Base-by-base conservation (phyloP, 2,797 vertebrate species). In the Oophaga sylvatica region DNA sequence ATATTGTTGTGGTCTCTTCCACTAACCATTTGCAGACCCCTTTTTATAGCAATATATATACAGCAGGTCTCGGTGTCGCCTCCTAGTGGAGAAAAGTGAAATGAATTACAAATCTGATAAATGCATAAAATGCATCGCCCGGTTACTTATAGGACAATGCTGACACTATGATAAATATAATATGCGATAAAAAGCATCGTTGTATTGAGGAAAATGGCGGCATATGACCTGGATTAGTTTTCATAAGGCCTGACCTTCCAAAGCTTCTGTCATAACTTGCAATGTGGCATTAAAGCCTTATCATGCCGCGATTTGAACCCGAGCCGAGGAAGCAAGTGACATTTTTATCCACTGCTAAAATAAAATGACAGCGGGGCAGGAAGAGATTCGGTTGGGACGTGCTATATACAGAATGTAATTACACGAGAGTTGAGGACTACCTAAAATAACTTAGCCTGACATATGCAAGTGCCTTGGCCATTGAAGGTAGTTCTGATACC, bases 391-490 rank as follows among this genome's bases (percentile, higher is more conserved):
- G 84, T 67, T 22, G 65, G 48, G 68, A 62, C 59, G 48, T 83
- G 79, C 80, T 89, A 89, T 82, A 86, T 67, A 45, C 63, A 73
- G 87, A 78, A 10, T 35, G 68, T 86, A 89, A 89, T 85, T 89
- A 41, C 45, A 80, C 48, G 77, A 80, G 29, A 45, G 22, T 17
- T 17, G 35, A 76, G 20, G 63, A 45, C 73, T 85, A 29, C 83
- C 70, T 29, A 86, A 83, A 83, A 86, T 85, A 89, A 68, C 62
- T 57, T 16, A 80, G 35, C 26, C 68, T 62, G 73, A 62, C 62
- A 62, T 78, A 68, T 53, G 48, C 31, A 16, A 26, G 20, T 48
- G 11, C 62, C 35, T 22, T 17, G 78, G 60, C 87, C 62, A 83
- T 29, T 45, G n/a, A 62, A 73, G 67, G 45, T 60, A 15, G 29